A percentile compares a stretch with the other conserved stretches of the same genome.
Conservation (phyloP, 2,113 vertebrate genomes). For the Callipepla californica region DNA sequence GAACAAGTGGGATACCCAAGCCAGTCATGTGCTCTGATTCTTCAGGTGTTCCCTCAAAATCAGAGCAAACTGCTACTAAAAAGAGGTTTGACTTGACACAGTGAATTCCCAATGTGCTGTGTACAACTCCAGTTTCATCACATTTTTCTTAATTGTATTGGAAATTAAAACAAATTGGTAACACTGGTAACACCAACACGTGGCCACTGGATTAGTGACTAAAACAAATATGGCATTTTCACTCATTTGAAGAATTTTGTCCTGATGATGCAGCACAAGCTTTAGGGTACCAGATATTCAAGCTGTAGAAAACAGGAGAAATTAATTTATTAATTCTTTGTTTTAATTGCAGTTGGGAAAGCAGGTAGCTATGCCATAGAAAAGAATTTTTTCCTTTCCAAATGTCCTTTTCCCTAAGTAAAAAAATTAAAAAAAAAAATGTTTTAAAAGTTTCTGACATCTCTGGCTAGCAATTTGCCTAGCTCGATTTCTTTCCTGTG, state of each 20-base stretch:
- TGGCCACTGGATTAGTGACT: not conserved
- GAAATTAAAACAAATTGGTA: not conserved
- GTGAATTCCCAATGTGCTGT: not conserved
- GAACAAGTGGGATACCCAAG: not conserved
- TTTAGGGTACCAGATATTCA: not conserved
- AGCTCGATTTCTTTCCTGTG: not conserved
- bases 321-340: conserved; percentile 5
- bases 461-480: not conserved
- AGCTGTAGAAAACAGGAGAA: not conserved
- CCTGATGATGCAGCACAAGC: not conserved
- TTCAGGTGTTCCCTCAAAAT: not conserved
- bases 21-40: not conserved
- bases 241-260: not conserved
- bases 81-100: not conserved
- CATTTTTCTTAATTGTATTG: not conserved
- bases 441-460: not conserved
- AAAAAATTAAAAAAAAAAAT: not conserved
- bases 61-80: not conserved
- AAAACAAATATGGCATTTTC: not conserved
- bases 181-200: not conserved
- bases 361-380: not conserved
- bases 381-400: conserved; percentile 2
- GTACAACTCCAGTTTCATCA: not conserved
- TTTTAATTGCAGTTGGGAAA: not conserved
- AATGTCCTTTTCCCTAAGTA: not conserved